Evolutionary conservation across 2,888 invertebrate genomes (phyloP), one percentile per base, ranked within the genome.

Genomic region (Neoscelio sp.): DNA sequence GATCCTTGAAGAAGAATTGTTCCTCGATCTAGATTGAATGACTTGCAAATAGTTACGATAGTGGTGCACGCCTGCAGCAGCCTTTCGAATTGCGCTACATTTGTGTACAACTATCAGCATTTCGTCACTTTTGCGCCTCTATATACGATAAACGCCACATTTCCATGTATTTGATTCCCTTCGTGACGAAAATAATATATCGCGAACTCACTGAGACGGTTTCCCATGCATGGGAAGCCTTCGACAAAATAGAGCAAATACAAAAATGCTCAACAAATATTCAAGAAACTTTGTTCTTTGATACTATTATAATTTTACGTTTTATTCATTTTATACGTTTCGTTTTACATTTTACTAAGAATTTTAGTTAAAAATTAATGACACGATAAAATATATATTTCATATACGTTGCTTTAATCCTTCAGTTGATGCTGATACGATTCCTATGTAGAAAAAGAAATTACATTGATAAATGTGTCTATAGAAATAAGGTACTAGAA

Each of bases 1-100:
- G 75, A 86, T 87, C 86, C 87, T 88, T 87, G 86, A 87, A 82
- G 78, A 65, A 71, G 80, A 85, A 86, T 87, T 84, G 84, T 87
- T 86, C 84, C 80, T 80, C 82, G 82, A 84, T 85, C 82, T 80
- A 84, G 84, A 86, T 84, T 82, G 80, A 80, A 74, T 64, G 77
- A 70, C 60, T 80, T 75, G 67, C 75, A 78, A 77, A 80, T 80
- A 80, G 65, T 71, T 70, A 48, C 54, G 23, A 67, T 75, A 52
- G 65, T 54, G 33, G 46, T 17, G 44, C 30, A 60, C 65, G 80
- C 68, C 54, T 73, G 62, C 71, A 77, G 75, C 74, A 74, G 64
- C 80, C 77, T 80, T 77, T 80, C 80, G 70, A 77, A 77, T 70
- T 62, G 54, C 60, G 50, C 56, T 56, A 20, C 65, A 80, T 73